A percentile compares a stretch with the other conserved stretches of the same genome.
These are phyloP conservation scores for Collichthys lucidus DNA, from an alignment of 2,113 vertebrate species.

Conservation along the genomic window DNA sequence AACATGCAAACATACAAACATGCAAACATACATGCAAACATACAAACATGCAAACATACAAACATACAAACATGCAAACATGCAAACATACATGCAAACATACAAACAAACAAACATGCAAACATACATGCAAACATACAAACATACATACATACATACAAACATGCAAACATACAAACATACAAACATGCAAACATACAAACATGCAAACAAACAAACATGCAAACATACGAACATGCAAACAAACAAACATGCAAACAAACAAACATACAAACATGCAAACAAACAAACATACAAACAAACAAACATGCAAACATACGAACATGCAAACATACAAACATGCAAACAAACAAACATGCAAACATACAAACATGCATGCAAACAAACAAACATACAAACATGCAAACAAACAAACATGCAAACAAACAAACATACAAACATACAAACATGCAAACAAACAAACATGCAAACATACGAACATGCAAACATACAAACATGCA, in stretches of 20 bases:
- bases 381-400: conserved; percentile 4
- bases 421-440: conserved; percentile 11
- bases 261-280: conserved; percentile 3
- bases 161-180: conserved; percentile 4
- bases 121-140: too few species aligned
- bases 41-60: conserved; percentile 1
- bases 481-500: conserved; percentile 3
- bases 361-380: conserved; percentile 14
- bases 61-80: conserved; percentile 4
- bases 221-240: neutral
- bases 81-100: conserved; percentile 7
- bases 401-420: too few species aligned
- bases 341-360: neutral
- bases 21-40: conserved; percentile 7
- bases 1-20: conserved; percentile 4
- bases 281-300: neutral
- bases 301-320: too few species aligned
- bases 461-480: conserved; percentile 21
- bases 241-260: conserved; percentile 24
- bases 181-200: conserved; percentile 1
- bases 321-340: conserved; percentile 4
- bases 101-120: too few species aligned
- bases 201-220: conserved; percentile 3
- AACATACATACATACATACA: conserved; percentile 8
- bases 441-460: too few species aligned